Conservation (phyloP, 2,113 vertebrate species). For the Spea bombifrons region DNA sequence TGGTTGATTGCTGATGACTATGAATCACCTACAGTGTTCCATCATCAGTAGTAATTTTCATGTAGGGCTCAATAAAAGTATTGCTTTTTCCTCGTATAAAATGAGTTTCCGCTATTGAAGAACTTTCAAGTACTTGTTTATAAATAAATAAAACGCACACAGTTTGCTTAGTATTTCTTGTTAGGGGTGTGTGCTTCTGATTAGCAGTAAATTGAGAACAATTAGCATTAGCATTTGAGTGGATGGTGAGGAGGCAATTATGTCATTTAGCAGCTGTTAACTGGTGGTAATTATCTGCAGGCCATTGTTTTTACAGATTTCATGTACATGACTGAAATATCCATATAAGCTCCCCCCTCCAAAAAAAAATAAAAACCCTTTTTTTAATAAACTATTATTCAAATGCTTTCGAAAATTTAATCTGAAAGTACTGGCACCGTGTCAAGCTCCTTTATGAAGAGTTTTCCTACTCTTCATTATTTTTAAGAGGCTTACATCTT, state of each 20-base stretch:
- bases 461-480: too few relatives aligned
- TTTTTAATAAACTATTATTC: too few relatives aligned
- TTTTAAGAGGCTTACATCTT: too few relatives aligned
- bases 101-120: constrained; percentile 30
- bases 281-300: constrained; percentile 25
- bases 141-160: constrained; percentile 33
- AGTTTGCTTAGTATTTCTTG: constrained; percentile 31
- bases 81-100: constrained; percentile 6
- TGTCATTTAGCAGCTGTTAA: constrained; percentile 43
- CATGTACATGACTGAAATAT: constrained; percentile 19
- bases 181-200: constrained; percentile 40
- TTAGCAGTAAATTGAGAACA: constrained; percentile 43
- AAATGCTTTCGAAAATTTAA: too few relatives aligned
- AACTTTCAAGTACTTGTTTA: constrained; percentile 44
- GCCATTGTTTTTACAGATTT: constrained; percentile 15
- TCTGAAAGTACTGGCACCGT: too few relatives aligned
- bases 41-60: constrained; percentile 9
- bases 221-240: constrained; percentile 41
- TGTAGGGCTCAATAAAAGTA: constrained; percentile 4
- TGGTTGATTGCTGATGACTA: constrained; percentile 14
- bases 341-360: not conserved
- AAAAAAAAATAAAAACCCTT: too few relatives aligned
- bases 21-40: constrained; percentile 15
- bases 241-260: constrained; percentile 42
- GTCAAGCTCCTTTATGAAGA: too few relatives aligned